Evolutionary conservation across 2,113 vertebrate genomes (phyloP), one percentile per base, ranked within the genome.

Genomic region (Nothobranchius furzeri): DNA sequence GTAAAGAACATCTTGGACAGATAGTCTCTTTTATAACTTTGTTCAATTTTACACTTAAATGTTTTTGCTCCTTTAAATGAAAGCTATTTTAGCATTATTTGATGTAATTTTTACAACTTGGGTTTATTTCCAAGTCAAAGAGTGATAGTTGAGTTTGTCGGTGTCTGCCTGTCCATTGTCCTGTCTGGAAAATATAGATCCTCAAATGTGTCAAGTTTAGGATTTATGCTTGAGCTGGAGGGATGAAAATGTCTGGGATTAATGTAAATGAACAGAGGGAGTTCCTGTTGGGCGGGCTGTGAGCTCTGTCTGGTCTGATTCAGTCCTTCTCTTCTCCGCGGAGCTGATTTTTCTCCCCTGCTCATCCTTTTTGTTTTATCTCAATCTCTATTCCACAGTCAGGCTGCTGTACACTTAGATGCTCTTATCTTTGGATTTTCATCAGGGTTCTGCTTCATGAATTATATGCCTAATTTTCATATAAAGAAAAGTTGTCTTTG

Each of bases 401-500:
- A 81, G 68, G 57, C 64, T 64, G 65, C 85, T 89, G 86, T 79
- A 85, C 87, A 89, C 88, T 89, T 84, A 89, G 57, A 89, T 88
- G 85, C 88, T 67, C 87, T 91, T 83, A 92, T 91, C 87, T 92
- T 84, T 78, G 87, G 90, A 89, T 89, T 92, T 91, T 90, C 79
- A 87, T 89, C 84, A 82, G 48, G 82, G 90, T 92, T 91, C 89
- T 78, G 88, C 89, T 93, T 91, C 86, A 89, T 90, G 87, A 89
- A 82, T 82, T 90, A 90, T 88, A 87, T 86, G 75, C 81, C 83
- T 82, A 83, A 87, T 91, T 92, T 93, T 91, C 91, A 91, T 91
- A 91, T 90, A 76, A 88, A 87, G 89, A 87, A 89, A 87, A 86
- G 86, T 91, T 77, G 69, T 65, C 62, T 62, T 15, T 15, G 47